Base-by-base conservation (phyloP, 1,140 invertebrate species). In the Yoshiicerus persimilis region DNA sequence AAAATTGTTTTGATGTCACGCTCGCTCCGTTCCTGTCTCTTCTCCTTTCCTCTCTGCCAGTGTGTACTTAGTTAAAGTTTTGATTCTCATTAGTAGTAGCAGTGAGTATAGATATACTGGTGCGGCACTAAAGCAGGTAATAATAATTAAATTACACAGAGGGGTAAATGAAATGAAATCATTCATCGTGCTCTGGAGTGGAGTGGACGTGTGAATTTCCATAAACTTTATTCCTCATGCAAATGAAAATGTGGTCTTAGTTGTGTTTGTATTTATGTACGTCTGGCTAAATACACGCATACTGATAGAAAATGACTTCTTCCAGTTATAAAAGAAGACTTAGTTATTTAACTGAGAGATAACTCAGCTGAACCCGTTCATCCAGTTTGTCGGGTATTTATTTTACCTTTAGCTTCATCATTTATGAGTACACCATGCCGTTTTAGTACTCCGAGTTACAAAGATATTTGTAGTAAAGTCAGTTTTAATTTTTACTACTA, bases 361-460 rank as follows among this genome's bases (percentile, higher is more conserved):
- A 80, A 80, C 30, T 80, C 75, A 38, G 32, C 5, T 38, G 30
- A 87, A 87, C 86, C 66, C 62, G 86, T 87, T 75, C 41, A 32
- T 70, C 86, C 27, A 87, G 86, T 87, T 87, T 87, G 64, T 87
- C 86, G 86, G 86, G 66, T 87, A 70, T 47, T 75, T 75, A 75
- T 87, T 87, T 34, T 75, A 66, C 86, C 47, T 87, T 80, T 80
- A 80, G 34, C 75, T 77, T 80, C 75, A 80, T 80, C 75, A 80
- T 80, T 80, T 80, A 80, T 80, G 32, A 80, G 27, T 80, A 80
- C 75, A 38, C 75, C 75, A 80, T 80, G 75, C 75, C 75, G 75
- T 80, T 80, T 80, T 80, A 80, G 75, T 80, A 36, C 20, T 36
- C 32, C 16, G 20, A 16, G 23, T 34, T 36, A 80, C 75, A 80